phyloP scores from a whole-genome alignment of 2,797 vertebrate species.

The Clangula hyemalis region DNA sequence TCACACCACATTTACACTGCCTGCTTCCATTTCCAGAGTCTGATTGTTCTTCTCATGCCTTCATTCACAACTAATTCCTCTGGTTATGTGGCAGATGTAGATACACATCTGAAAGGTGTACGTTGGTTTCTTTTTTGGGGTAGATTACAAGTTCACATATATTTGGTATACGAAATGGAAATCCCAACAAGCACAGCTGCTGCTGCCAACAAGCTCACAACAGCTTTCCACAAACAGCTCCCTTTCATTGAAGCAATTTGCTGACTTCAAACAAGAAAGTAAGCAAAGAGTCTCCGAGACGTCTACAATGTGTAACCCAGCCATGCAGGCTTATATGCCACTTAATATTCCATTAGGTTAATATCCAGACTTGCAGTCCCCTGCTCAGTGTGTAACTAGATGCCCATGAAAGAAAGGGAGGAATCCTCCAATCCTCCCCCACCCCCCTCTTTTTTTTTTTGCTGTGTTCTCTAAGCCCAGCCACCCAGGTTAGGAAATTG shows the following conservation, averaged over 20 bases:
- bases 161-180: slow-evolving; percentile 13
- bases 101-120: background rate
- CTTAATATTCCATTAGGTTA: slow-evolving; percentile 68
- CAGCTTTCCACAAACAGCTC: slow-evolving; percentile 37
- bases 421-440: background rate
- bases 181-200: slow-evolving; percentile 42
- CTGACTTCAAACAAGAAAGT: slow-evolving; percentile 43
- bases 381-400: background rate
- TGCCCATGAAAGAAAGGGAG: background rate
- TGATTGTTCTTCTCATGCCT: background rate
- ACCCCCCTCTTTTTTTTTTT: background rate
- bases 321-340: slow-evolving; percentile 44
- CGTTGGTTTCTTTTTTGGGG: background rate
- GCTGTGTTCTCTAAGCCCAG: background rate
- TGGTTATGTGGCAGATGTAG: background rate
- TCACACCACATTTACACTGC: background rate
- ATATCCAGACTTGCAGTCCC: background rate
- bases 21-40: background rate
- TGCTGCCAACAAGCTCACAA: slow-evolving; percentile 30
- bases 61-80: background rate
- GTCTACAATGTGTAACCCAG: slow-evolving; percentile 8
- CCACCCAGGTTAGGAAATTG: background rate
- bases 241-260: slow-evolving; percentile 14
- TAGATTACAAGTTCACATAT: slow-evolving; percentile 35
- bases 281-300: slow-evolving; percentile 2